phyloP scores from a whole-genome alignment of 2,113 vertebrate species.

The Anarhynchus alexandrinus region DNA sequence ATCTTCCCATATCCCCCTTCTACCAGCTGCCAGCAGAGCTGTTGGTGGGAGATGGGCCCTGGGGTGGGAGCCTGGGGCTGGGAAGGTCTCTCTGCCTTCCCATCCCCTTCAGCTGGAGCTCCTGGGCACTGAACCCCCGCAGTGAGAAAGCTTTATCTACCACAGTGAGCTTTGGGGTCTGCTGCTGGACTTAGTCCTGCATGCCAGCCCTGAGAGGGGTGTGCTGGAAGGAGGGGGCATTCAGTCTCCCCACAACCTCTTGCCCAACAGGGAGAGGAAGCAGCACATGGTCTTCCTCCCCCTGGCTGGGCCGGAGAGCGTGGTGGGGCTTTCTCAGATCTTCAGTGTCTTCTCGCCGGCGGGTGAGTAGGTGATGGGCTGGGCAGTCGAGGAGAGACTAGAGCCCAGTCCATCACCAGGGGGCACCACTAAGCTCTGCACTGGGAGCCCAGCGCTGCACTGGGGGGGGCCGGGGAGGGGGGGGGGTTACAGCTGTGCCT shows the following conservation, averaged over 20 bases:
- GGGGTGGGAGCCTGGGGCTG: not conserved
- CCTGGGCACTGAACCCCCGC: not conserved
- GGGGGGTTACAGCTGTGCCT: not conserved
- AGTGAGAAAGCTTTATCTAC: not conserved
- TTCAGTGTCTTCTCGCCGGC: accelerated
- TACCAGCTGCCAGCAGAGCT: not conserved
- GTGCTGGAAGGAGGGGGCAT: not conserved
- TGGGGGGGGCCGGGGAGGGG: accelerated
- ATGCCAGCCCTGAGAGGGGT: not conserved
- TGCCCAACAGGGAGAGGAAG: not conserved
- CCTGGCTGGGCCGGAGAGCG: not conserved
- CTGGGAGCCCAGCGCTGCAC: not conserved
- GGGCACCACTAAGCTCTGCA: not conserved
- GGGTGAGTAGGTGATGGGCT: not conserved
- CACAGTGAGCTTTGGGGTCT: not conserved
- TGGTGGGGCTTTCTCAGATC: not conserved
- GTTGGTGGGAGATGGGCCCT: not conserved
- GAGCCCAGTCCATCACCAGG: not conserved
- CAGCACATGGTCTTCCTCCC: not conserved
- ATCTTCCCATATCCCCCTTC: not conserved
- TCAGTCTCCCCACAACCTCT: not conserved
- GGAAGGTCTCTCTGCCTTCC: not conserved
- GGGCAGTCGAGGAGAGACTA: not conserved
- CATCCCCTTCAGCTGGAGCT: not conserved
- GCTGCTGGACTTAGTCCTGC: accelerated